Conservation (phyloP, 1,140 invertebrate genomes). For the Melitaea cinxia region DNA sequence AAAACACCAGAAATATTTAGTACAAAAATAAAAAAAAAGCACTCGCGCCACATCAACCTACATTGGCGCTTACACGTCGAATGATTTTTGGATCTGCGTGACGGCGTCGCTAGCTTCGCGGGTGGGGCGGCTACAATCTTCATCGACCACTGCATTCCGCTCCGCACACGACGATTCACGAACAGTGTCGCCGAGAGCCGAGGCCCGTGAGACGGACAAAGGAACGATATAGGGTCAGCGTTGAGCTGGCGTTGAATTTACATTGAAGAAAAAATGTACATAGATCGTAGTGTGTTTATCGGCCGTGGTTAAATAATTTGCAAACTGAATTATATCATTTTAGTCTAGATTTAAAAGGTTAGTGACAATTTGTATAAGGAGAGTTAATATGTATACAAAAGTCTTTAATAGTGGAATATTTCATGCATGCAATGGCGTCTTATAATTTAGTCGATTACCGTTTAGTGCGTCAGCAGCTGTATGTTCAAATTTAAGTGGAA, state of each 20-base stretch:
- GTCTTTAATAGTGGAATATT: conserved; percentile 23
- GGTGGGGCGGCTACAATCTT: conserved; percentile 43
- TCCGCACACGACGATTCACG: conserved; percentile 30
- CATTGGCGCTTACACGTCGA: conserved; percentile 36
- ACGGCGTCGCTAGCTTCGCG: conserved; percentile 32
- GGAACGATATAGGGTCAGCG: conserved; percentile 30
- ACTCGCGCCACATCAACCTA: conserved; percentile 13
- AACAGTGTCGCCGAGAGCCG: conserved; percentile 38
- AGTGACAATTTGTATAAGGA: conserved; percentile 43
- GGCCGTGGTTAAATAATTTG: conserved; percentile 43
- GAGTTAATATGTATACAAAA: not conserved
- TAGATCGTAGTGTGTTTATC: conserved; percentile 22
- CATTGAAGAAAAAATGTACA: conserved; percentile 36
- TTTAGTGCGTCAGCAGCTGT: conserved; percentile 12
- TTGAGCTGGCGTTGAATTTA: conserved; percentile 19
- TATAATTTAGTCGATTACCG: conserved; percentile 14
- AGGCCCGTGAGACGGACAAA: conserved; percentile 53
- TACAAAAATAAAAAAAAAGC: not conserved
- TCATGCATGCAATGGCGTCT: conserved; percentile 16
- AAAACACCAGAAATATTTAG: not conserved
- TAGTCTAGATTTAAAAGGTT: conserved; percentile 47
- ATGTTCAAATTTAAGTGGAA: not conserved
- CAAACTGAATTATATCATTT: conserved; percentile 37
- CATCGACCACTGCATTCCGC: conserved; percentile 36
- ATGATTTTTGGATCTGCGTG: conserved; percentile 40